Base-by-base conservation (phyloP, 2,888 invertebrate species). In the Eupithecia centaureata region DNA sequence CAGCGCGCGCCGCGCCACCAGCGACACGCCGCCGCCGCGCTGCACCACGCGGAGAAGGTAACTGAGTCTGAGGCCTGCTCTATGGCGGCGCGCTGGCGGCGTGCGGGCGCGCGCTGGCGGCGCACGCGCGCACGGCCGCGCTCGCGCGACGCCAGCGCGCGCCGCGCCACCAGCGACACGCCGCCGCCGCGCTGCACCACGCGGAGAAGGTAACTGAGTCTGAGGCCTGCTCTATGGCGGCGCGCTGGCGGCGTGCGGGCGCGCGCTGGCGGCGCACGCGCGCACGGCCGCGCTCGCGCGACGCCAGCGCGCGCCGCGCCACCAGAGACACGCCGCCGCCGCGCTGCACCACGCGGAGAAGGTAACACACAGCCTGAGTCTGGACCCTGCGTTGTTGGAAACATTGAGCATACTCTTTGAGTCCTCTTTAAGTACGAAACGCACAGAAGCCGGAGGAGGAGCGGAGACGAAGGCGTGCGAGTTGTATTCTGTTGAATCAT, bases 321-420 rank as follows among this genome's bases (percentile, higher is more conserved):
- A n/a, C n/a, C n/a, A n/a, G n/a, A n/a, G n/a, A n/a, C n/a, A n/a
- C 56, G 30, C 56, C 56, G 94, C 61, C 95, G 96, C 83, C 93
- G 95, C 84, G 87, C 92, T 90, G 81, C 84, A 30, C 10, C 56
- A 27, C 54, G 13, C 28, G n/a, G 56, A 28, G 28, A 28, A 56
- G 56, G 56, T 28, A 30, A 12, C n/a, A 8, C 4, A n/a, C n/a
- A n/a, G n/a, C n/a, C n/a, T n/a, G n/a, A n/a, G n/a, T n/a, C n/a
- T n/a, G n/a, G n/a, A n/a, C n/a, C n/a, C n/a, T n/a, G n/a, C n/a
- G n/a, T n/a, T n/a, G n/a, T n/a, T n/a, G n/a, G n/a, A n/a, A n/a
- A n/a, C n/a, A n/a, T n/a, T n/a, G n/a, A n/a, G n/a, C n/a, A n/a
- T n/a, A n/a, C n/a, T n/a, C n/a, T n/a, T n/a, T n/a, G n/a, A n/a